phyloP scores from a whole-genome alignment of 2,113 vertebrate genomes.

The Arizona elegans region DNA sequence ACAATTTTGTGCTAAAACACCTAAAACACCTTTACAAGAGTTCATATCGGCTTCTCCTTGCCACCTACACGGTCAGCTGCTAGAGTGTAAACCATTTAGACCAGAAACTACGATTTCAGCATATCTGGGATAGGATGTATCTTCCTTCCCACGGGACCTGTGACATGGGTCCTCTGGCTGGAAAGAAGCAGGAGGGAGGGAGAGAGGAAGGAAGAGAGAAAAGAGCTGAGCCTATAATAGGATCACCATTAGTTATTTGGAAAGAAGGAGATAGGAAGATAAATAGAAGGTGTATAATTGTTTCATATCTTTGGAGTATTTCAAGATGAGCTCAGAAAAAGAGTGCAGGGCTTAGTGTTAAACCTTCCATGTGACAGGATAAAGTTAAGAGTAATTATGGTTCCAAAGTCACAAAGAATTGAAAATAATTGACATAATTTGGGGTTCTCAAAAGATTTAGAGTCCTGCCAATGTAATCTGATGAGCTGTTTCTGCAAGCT shows the following conservation, averaged over 20 bases:
- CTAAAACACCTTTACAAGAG: not conserved
- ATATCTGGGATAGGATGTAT: not conserved
- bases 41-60: not conserved
- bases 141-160: not conserved
- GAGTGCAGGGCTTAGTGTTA: not conserved
- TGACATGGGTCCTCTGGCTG: not conserved
- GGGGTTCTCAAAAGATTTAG: not conserved
- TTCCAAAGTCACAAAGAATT: not conserved
- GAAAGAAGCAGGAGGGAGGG: not conserved
- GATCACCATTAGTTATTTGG: not conserved
- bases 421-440: not conserved
- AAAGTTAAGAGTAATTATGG: not conserved
- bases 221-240: not conserved
- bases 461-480: not conserved
- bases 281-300: not conserved
- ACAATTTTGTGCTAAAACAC: not conserved
- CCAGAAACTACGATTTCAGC: not conserved
- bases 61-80: not conserved
- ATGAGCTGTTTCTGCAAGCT: not conserved
- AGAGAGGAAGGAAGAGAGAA: not conserved
- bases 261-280: not conserved
- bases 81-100: constrained; percentile 10
- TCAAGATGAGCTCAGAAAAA: not conserved
- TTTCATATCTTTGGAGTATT: not conserved
- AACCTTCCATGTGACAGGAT: not conserved